Evolutionary conservation across 2,888 invertebrate genomes (phyloP), one percentile per base, ranked within the genome.

Genomic region (Nomada lathburiana): DNA sequence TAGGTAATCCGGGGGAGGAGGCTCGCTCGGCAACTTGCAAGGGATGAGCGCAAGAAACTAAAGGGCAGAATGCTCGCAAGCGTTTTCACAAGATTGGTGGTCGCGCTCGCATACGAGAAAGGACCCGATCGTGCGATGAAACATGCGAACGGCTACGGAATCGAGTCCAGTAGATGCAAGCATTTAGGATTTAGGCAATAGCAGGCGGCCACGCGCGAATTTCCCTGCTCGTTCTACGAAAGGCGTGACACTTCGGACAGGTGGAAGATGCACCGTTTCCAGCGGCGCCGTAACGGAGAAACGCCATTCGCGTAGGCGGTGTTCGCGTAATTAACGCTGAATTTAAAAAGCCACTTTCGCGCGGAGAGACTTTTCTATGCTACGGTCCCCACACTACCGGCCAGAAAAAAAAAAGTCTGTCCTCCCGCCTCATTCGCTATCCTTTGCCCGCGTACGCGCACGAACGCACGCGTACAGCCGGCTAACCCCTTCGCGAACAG

Each of bases 341-440:
- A 76, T 81, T 81, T 72, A 72, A 72, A 76, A 68, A 55, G 72
- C 62, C 76, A 60, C 81, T 76, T 26, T 26, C 23, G 29, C 36
- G 29, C 55, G 69, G 44, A 70, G 60, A 64, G 53, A 69, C 72
- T 59, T 78, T 55, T 44, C 81, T 60, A 70, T 65, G 64, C 57
- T 68, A 20, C 44, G 59, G 68, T 71, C 53, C 47, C 59, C 52
- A 57, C 57, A 60, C 55, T 20, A n/a, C 59, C 29, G 74, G 60
- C 71, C 64, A 47, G 73, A 75, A 76, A 44, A 44, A 44, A 44
- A 29, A 84, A 78, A 60, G 75, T 67, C 77, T 9, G 60, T 50
- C 53, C 84, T 76, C 84, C 57, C 83, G 80, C 86, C 86, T 87
- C 86, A 83, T 84, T 76, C 67, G 44, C 77, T 76, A 62, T 75